Evolutionary conservation across 2,113 vertebrate genomes (phyloP).

Genomic region (Burhinus oedicnemus): DNA sequence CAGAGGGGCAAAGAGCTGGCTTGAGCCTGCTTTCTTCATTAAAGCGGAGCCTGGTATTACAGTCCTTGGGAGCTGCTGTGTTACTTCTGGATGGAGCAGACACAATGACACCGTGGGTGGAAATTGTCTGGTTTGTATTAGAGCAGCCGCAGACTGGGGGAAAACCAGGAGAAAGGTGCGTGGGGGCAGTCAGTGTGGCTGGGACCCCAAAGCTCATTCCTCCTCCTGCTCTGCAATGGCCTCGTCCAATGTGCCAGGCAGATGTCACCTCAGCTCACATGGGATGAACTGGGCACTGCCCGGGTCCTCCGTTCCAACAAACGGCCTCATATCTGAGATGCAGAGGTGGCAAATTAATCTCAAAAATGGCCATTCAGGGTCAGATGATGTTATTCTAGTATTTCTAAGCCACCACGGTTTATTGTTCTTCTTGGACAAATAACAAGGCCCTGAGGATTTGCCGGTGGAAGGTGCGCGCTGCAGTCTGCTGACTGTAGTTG

Average conservation of each 20-base stretch:
- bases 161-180: accelerated
- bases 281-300: accelerated
- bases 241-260: accelerated
- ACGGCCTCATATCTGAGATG: background rate
- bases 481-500: background rate
- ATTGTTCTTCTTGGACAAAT: background rate
- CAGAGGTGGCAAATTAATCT: background rate
- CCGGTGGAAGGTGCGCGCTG: background rate
- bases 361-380: background rate
- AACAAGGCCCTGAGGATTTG: background rate
- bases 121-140: background rate
- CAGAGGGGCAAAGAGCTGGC: background rate
- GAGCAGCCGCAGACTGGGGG: accelerated
- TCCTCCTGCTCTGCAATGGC: background rate
- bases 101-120: background rate
- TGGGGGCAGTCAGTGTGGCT: accelerated
- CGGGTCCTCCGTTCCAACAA: background rate
- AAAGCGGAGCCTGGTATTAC: background rate
- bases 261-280: background rate
- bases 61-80: background rate
- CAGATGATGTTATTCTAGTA: background rate
- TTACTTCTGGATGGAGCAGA: background rate
- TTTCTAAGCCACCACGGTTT: background rate
- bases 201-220: accelerated
- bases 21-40: background rate